Evolutionary conservation across 92 coral and sea anemone species (phyloP), one percentile per base, ranked within the genome.

Genomic region (Epizoanthus illoricatus): DNA sequence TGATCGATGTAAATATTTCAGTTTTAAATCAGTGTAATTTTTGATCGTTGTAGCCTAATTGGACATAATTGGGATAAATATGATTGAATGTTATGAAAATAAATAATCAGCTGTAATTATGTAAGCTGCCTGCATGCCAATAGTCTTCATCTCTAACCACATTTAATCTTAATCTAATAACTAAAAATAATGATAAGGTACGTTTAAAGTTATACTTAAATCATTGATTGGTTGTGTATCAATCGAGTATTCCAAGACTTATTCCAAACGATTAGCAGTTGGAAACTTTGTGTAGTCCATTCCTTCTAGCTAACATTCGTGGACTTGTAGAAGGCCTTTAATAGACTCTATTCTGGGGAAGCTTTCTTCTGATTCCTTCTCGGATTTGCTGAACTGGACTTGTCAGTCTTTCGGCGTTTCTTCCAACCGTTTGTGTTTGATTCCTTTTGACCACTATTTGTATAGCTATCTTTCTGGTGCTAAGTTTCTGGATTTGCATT

Each of bases 401-500:
- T 3, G 69, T 64, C 69, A 3, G 1, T 64, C 69, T 64, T 64
- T 64, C 69, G 69, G 69, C 15, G 69, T 64, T 64, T 64, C 69
- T 64, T 64, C 69, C 69, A 8, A 64, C 69, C 11, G 5, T 12
- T 64, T 64, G 11, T 64, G 69, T 64, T 64, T 5, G 69, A 64
- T 64, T 64, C 69, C 69, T 64, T 64, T 64, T 64, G 69, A 64
- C 69, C 69, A 64, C 3, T 64, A 28, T 28, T 28, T 28, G 36
- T 28, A 64, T 8, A 64, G 69, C 69, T 64, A 12, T 64, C 69
- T 64, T 64, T 64, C 69, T 64, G 69, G 69, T 64, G 69, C 69
- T 3, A 64, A 64, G 69, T 5, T 64, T 64, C 3, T 64, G 69
- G 9, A 64, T 64, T 64, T 5, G 11, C 69, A 4, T 64, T 64